phyloP scores from a whole-genome alignment of 2,797 vertebrate genomes.

The Phrynocephalus vlangalii region DNA sequence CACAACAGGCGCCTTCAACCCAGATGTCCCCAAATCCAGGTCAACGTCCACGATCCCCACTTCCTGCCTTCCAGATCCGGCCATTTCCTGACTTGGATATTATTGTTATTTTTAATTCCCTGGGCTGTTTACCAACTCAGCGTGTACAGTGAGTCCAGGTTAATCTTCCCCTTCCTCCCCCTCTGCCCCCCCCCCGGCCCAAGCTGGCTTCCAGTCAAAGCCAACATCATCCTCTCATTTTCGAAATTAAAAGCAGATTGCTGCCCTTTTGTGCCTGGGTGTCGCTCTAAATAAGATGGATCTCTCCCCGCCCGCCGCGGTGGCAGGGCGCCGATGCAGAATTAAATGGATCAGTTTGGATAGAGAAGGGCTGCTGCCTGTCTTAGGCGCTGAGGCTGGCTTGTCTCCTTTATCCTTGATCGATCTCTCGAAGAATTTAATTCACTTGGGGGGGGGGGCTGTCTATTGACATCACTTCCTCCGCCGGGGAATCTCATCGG shows the following conservation, averaged over 20 bases:
- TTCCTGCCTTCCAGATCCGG: background rate
- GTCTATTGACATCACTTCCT: conserved; percentile 46
- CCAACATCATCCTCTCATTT: conserved; percentile 54
- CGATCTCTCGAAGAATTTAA: conserved; percentile 72
- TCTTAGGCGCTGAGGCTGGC: conserved; percentile 39
- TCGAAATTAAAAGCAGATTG: conserved; percentile 36
- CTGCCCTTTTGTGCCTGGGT: conserved; percentile 52
- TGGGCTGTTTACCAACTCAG: conserved; percentile 1
- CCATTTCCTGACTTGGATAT: background rate
- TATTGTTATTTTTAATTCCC: background rate
- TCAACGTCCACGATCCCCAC: background rate
- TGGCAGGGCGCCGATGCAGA: conserved; percentile 57
- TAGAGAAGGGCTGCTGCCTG: conserved; percentile 61
- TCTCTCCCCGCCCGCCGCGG: conserved; percentile 60
- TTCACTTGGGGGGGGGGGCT: conserved; percentile 34
- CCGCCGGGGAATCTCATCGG: conserved; percentile 48
- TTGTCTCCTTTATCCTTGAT: conserved; percentile 42
- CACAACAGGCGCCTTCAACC: too few relatives aligned
- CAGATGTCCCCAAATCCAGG: too few relatives aligned
- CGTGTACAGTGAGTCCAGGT: background rate
- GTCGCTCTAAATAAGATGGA: conserved; percentile 73
- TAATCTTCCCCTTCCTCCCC: background rate
- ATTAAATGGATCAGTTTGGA: conserved; percentile 71
- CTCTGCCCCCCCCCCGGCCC: background rate
- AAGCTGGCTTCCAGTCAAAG: conserved; percentile 61